phyloP scores from a whole-genome alignment of 2,797 vertebrate genomes.

The Alexandromys oeconomus region DNA sequence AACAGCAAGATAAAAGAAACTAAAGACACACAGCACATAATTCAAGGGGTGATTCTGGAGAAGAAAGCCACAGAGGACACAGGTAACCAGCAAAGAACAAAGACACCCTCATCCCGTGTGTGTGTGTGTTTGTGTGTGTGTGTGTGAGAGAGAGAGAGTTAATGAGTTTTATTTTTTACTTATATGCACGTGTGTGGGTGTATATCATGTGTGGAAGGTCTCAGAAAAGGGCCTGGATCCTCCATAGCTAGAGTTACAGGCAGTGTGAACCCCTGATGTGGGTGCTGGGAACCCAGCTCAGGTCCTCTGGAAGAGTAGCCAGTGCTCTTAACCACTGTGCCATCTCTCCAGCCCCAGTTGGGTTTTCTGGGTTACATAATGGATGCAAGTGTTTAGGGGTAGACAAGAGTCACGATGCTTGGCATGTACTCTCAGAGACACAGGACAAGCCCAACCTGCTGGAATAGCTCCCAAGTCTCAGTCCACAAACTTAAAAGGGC shows the following conservation, averaged over 20 bases:
- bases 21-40: conserved; percentile 13
- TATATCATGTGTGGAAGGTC: not conserved
- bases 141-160: too few relatives aligned
- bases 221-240: not conserved
- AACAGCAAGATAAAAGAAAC: not conserved
- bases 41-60: not conserved
- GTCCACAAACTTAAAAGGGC: conserved; percentile 19
- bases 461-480: not conserved
- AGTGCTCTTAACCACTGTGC: not conserved
- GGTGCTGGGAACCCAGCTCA: not conserved
- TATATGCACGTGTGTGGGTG: not conserved
- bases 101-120: not conserved
- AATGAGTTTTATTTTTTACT: not conserved
- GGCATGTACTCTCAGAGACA: not conserved
- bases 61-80: not conserved
- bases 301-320: not conserved
- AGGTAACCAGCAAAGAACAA: not conserved
- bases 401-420: conserved; percentile 3
- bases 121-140: too few relatives aligned
- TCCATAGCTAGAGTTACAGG: not conserved
- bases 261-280: not conserved
- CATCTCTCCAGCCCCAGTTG: not conserved
- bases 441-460: conserved; percentile 6
- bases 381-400: not conserved
- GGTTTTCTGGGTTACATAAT: not conserved